phyloP scores from a whole-genome alignment of 2,113 vertebrate genomes.

The Bos taurus region ARS-UCD2.0 NC_037336.1:7089001-7089500 shows the following conservation, averaged over 20 bases:
- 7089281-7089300: background rate
- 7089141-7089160: rapidly evolving
- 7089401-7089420: too few species aligned
- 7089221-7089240: background rate
- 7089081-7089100: background rate
- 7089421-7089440: background rate
- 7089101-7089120: background rate
- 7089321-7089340: background rate
- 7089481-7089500: background rate
- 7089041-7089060: background rate
- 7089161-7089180: background rate
- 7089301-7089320: background rate
- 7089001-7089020: background rate
- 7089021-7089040: background rate
- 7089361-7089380: background rate
- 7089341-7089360: background rate
- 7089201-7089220: background rate
- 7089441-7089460: background rate
- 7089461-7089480: background rate
- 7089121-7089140: background rate
- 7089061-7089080: background rate
- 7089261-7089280: background rate
- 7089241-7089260: background rate
- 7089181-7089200: background rate
- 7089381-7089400: background rate